Evolutionary conservation across 2,888 invertebrate genomes (phyloP).

Genomic region (Eupithecia insigniata): DNA sequence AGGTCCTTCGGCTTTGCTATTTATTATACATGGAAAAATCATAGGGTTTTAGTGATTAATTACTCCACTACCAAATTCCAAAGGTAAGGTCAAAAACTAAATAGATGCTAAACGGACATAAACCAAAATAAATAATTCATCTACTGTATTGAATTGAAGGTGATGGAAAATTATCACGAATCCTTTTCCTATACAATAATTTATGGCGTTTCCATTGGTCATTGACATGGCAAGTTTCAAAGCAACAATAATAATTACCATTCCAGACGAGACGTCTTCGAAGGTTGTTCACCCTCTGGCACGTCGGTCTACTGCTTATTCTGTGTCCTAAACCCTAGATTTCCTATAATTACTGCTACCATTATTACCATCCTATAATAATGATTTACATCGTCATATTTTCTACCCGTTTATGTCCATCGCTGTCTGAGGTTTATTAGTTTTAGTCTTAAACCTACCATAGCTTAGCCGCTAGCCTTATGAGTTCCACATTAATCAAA

Average conservation of each 20-base stretch:
- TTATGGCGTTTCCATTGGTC: slow-evolving; percentile 42
- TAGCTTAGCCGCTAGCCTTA: too few species aligned
- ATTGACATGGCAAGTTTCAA: slow-evolving; percentile 54
- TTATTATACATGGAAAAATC: background rate
- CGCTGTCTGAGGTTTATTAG: background rate
- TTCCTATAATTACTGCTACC: slow-evolving; percentile 3
- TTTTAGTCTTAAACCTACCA: background rate
- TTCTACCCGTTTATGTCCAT: slow-evolving; percentile 5
- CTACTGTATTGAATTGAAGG: background rate
- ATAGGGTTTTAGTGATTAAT: background rate
- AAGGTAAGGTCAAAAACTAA: background rate
- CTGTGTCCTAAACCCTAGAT: slow-evolving; percentile 55
- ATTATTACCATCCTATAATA: slow-evolving; percentile 2
- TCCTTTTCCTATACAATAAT: slow-evolving; percentile 5
- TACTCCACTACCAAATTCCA: background rate
- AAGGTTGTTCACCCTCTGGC: slow-evolving; percentile 78
- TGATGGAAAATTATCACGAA: slow-evolving; percentile 5
- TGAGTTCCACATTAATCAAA: background rate
- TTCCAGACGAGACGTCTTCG: slow-evolving; percentile 72
- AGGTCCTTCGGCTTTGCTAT: background rate
- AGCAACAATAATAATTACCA: slow-evolving; percentile 74
- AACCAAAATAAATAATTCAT: slow-evolving; percentile 3
- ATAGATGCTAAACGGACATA: background rate
- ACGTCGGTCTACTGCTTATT: slow-evolving; percentile 66
- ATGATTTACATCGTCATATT: slow-evolving; percentile 7